Evolutionary conservation across 2,888 invertebrate genomes (phyloP), one percentile per base, ranked within the genome.

Genomic region (Mesopsocus fuscifrons): DNA sequence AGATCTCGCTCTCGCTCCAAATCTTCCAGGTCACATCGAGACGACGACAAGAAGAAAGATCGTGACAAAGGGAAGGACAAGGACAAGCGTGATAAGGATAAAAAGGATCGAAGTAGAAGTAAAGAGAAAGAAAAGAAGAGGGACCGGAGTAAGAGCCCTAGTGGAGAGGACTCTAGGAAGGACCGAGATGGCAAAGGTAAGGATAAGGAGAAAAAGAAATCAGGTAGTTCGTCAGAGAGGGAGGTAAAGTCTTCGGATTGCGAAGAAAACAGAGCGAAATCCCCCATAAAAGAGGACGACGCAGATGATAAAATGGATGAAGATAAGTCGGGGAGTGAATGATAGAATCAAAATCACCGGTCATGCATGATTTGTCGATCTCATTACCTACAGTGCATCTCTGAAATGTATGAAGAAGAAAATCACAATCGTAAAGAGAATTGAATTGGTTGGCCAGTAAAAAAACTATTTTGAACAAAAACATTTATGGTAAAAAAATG

Each of bases 1-100:
- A 43, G 43, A 22, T 43, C 43, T n/a, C 46, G 54, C 11, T 65
- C 65, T 1, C 57, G 64, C 41, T 68, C 77, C 0, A 64, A 74
- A 2, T 46, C 52, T n/a, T 49, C 52, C 8, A 42, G 51, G 34
- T 52, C 52, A 11, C n/a, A n/a, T n/a, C n/a, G n/a, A n/a, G n/a
- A n/a, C n/a, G n/a, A n/a, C n/a, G n/a, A n/a, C n/a, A n/a, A n/a
- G n/a, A n/a, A n/a, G n/a, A n/a, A n/a, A n/a, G n/a, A n/a, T n/a
- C n/a, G n/a, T n/a, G n/a, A n/a, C n/a, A n/a, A n/a, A n/a, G n/a
- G n/a, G n/a, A 43, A 46, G 18, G 41, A 44, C 21, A 43, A 48
- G 8, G 40, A 44, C 3, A 43, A 47, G 9, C 44, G 44, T 41
- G 44, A 43, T 35, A 47, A 50, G 17, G 43, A 45, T 31, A 44